Evolutionary conservation across 2,113 vertebrate species (phyloP).

Genomic region (Scomber colias): DNA sequence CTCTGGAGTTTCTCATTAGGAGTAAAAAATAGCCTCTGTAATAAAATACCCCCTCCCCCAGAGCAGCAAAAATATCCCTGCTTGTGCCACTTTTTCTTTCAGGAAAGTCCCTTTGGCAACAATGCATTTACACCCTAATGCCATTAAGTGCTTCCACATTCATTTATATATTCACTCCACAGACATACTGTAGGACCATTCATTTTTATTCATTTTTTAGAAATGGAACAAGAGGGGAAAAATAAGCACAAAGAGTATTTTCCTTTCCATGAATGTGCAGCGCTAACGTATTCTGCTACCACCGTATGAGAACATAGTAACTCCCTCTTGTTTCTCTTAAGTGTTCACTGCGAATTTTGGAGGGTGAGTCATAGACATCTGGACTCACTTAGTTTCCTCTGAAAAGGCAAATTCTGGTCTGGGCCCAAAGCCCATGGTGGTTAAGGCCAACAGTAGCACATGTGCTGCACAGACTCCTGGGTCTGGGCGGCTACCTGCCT

Average conservation of each 20-base stretch:
- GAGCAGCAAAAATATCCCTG: slow-evolving; percentile 48
- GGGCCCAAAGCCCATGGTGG: slow-evolving; percentile 44
- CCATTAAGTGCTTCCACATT: slow-evolving; percentile 54
- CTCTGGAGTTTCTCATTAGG: slow-evolving; percentile 68
- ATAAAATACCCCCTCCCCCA: slow-evolving; percentile 22
- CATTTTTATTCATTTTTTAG: slow-evolving; percentile 31
- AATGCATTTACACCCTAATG: slow-evolving; percentile 34
- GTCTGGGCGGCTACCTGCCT: slow-evolving; percentile 40
- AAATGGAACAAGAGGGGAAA: slow-evolving; percentile 56
- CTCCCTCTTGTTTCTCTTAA: slow-evolving; percentile 50
- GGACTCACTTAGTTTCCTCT: slow-evolving; percentile 73
- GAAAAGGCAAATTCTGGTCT: slow-evolving; percentile 59
- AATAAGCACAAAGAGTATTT: slow-evolving; percentile 59
- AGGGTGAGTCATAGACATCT: slow-evolving; percentile 81
- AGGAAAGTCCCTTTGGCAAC: slow-evolving; percentile 44
- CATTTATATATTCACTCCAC: slow-evolving; percentile 37
- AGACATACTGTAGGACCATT: slow-evolving; percentile 63
- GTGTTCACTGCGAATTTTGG: slow-evolving; percentile 57
- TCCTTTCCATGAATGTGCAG: slow-evolving; percentile 67
- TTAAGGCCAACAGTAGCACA: slow-evolving; percentile 76
- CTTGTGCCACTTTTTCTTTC: slow-evolving; percentile 49
- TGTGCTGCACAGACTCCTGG: slow-evolving; percentile 66
- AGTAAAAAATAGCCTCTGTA: slow-evolving; percentile 58
- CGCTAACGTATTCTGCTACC: slow-evolving; percentile 35
- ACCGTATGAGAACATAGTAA: slow-evolving; percentile 32